phyloP scores from a whole-genome alignment of 2,113 vertebrate genomes.

The Brienomyrus longianalis region DNA sequence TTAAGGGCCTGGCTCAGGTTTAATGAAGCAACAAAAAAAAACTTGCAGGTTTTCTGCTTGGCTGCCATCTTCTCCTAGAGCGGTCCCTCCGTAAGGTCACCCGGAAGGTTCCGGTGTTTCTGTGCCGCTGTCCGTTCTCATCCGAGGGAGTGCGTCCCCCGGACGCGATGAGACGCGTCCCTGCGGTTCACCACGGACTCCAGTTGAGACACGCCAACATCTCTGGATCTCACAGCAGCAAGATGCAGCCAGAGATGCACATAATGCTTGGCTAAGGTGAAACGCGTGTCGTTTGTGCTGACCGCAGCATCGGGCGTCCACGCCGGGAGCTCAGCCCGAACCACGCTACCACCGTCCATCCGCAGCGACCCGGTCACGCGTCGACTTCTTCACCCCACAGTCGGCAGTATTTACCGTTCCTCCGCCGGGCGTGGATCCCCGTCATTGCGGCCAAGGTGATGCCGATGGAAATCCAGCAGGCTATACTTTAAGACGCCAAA shows the following conservation, averaged over 20 bases:
- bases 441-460: slow-evolving; percentile 11
- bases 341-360: background rate
- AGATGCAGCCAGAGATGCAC: background rate
- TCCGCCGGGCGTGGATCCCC: background rate
- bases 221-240: background rate
- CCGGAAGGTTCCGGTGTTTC: background rate
- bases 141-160: background rate
- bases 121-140: too few relatives aligned
- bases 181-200: background rate
- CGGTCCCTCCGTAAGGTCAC: background rate
- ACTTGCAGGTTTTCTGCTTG: background rate
- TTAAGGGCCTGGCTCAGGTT: background rate
- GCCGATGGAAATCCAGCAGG: slow-evolving; percentile 3
- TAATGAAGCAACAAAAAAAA: background rate
- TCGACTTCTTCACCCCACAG: background rate
- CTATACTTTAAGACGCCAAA: slow-evolving; percentile 43
- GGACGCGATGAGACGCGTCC: too few relatives aligned
- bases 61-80: background rate
- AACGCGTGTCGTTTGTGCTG: background rate
- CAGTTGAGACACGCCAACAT: background rate
- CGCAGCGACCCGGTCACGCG: background rate
- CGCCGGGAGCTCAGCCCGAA: background rate
- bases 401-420: background rate
- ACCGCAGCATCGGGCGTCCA: background rate
- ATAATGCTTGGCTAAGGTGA: background rate